These are phyloP conservation scores for Stenodera caucasica DNA, from an alignment of 2,888 invertebrate species.

Conservation along the genomic window DNA sequence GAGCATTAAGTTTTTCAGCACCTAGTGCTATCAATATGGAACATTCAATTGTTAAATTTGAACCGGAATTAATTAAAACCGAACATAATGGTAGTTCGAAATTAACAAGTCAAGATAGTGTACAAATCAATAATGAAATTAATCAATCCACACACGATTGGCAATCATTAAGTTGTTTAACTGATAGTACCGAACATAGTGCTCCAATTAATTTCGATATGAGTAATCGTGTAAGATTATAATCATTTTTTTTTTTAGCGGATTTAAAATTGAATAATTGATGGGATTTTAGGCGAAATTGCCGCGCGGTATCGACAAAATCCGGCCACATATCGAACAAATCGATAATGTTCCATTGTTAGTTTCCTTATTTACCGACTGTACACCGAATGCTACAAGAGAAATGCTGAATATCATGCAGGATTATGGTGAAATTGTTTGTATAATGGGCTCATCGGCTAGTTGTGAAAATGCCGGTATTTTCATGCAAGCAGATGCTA, in stretches of 20 bases:
- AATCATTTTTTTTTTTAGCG: too few relatives aligned
- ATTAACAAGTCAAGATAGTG: conserved; percentile 55
- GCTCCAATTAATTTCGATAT: conserved; percentile 91
- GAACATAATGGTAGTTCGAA: conserved; percentile 46
- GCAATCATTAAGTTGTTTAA: conserved; percentile 81
- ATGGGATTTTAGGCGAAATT: conserved; percentile 74
- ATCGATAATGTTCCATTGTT: conserved; percentile 97
- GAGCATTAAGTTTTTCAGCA: conserved; percentile 80
- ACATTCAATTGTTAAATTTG: conserved; percentile 71
- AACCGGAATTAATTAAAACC: conserved; percentile 56
- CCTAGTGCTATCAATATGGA: conserved; percentile 84
- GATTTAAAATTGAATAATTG: not conserved
- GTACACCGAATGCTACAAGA: conserved; percentile 85
- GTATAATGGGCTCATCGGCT: conserved; percentile 90
- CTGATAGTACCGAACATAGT: conserved; percentile 88
- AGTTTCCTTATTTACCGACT: conserved; percentile 97
- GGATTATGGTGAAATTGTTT: conserved; percentile 94
- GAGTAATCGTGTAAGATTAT: conserved; percentile 75
- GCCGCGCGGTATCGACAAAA: conserved; percentile 95
- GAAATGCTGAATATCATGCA: conserved; percentile 97
- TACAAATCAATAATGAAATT: conserved; percentile 40
- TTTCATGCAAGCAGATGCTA: conserved; percentile 92
- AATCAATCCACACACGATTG: conserved; percentile 67
- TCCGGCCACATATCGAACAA: conserved; percentile 90
- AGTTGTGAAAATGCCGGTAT: conserved; percentile 88